Evolutionary conservation across 1,140 invertebrate species (phyloP), one percentile per base, ranked within the genome.

Genomic region (Procambarus virginalis): DNA sequence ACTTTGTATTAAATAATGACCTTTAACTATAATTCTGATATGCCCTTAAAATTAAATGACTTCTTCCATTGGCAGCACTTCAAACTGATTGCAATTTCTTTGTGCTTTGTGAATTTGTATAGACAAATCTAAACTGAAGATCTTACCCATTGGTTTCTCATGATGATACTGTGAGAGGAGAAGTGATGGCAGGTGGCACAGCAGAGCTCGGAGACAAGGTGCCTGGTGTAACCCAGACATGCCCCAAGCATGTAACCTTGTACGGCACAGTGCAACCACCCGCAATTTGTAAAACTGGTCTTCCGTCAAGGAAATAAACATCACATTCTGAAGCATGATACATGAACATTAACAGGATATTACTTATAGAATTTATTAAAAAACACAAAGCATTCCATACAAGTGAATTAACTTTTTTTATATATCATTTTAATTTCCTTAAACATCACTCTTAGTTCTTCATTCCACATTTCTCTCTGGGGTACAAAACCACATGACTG

Each of bases 81-180:
- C 8, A 55, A 12, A 55, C 12, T 55, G 8, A 4, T 5, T 8
- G 51, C 12, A 55, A 34, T 34, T 34, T 34, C 34, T 34, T 34
- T 34, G 34, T 34, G 34, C 34, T 34, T 34, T 34, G 34, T 34
- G 34, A 34, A 34, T 34, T 34, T 34, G 34, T 58, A 12, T 58
- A 58, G 55, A 64, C 17, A 64, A 17, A 2, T 17, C 4, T 17
- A 64, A 6, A 64, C 60, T 64, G 60, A n/a, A 9, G 12, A 17
- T 64, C 80, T 76, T 14, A 91, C 90, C 94, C 45, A 93, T 92
- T 5, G 94, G 92, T 92, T 95, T 96, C 93, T 96, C 96, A 93
- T 95, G 93, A 4, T 94, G 93, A 90, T 95, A 95, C 93, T 96
- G 96, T 80, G 95, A 94, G 81, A 95, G 94, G 14, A 95, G 92